A percentile compares a stretch with the other conserved stretches of the same genome.
phyloP scores from a whole-genome alignment of 2,113 vertebrate species.

The Tylochromis polylepis region DNA sequence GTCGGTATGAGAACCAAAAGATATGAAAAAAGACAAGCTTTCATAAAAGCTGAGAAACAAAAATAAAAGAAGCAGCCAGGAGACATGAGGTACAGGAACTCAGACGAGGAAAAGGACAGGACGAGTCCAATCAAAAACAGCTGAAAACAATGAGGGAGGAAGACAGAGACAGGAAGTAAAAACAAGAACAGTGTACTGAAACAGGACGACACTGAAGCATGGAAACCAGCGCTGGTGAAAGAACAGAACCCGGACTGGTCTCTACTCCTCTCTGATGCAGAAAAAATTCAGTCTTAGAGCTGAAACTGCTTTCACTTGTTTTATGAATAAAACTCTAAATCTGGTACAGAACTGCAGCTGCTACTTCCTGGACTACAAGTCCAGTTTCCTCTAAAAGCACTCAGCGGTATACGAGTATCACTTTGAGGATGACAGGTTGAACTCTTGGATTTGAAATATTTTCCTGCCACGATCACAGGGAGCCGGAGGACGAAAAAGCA shows the following conservation, averaged over 20 bases:
- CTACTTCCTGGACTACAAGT: background rate
- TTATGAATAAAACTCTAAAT: too few species aligned
- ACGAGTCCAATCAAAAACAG: background rate
- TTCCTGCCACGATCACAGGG: background rate
- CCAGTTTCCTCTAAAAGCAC: too few species aligned
- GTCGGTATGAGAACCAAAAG: background rate
- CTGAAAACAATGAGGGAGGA: background rate
- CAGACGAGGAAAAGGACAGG: accelerated
- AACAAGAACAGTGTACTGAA: background rate
- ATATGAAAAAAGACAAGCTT: background rate
- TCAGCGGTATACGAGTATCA: too few species aligned
- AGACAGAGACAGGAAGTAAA: background rate
- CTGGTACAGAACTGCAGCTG: accelerated
- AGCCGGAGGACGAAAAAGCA: background rate
- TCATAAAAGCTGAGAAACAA: background rate
- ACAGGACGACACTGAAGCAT: background rate
- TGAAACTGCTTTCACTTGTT: background rate
- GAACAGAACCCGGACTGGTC: background rate
- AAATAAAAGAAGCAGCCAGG: background rate
- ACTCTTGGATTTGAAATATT: background rate
- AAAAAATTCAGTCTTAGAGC: background rate
- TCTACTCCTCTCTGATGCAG: background rate
- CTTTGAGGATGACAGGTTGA: too few species aligned
- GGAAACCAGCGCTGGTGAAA: background rate
- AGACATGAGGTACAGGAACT: background rate